Evolutionary conservation across 2,113 vertebrate species (phyloP).

Genomic region (Myotis yumanensis): DNA sequence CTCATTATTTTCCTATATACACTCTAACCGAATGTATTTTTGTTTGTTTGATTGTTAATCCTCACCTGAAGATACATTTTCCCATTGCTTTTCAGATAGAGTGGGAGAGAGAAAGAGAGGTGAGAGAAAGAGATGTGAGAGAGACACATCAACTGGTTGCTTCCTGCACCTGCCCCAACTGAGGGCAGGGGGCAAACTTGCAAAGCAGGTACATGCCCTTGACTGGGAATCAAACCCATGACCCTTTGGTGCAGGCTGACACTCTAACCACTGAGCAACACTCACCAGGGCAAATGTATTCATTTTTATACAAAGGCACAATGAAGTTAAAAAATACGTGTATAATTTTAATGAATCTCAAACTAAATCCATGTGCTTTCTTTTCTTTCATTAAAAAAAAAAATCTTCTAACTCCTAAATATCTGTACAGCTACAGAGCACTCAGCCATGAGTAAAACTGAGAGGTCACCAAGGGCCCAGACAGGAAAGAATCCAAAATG

Average conservation of each 20-base stretch:
- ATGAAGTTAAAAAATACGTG: not conserved
- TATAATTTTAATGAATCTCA: not conserved
- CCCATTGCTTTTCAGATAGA: too few relatives aligned
- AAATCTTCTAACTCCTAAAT: not conserved
- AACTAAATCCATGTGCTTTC: not conserved
- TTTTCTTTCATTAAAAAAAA: not conserved
- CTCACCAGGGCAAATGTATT: not conserved
- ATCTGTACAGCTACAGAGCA: not conserved
- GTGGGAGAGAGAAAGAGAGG: too few relatives aligned
- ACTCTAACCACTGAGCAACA: too few relatives aligned
- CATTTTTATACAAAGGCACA: not conserved
- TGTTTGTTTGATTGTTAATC: too few relatives aligned
- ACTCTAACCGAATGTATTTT: not conserved
- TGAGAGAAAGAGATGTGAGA: too few relatives aligned
- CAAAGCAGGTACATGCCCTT: too few relatives aligned
- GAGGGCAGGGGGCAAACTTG: too few relatives aligned
- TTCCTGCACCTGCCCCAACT: too few relatives aligned
- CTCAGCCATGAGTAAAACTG: not conserved
- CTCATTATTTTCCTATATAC: not conserved
- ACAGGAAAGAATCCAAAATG: not conserved
- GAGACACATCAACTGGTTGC: too few relatives aligned
- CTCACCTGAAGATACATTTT: too few relatives aligned
- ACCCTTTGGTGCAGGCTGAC: too few relatives aligned
- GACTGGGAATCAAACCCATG: too few relatives aligned
- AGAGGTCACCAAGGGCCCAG: not conserved